These are phyloP conservation scores for Emberiza fucata DNA, from an alignment of 2,113 vertebrate genomes.

Conservation along the genomic window DNA sequence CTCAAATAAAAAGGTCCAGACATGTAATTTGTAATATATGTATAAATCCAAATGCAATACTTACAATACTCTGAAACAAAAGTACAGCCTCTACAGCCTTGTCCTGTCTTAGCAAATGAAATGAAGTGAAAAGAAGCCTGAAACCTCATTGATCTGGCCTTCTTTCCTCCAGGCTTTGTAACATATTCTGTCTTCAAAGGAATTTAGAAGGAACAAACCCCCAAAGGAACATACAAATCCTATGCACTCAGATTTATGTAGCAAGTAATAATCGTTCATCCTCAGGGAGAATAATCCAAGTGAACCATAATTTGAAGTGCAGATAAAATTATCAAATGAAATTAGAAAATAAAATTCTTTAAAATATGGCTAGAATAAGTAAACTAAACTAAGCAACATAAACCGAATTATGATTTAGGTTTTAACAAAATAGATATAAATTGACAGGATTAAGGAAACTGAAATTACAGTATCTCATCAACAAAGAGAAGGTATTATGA, in stretches of 20 bases:
- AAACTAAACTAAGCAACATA: not conserved
- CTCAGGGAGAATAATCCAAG: not conserved
- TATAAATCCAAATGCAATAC: not conserved
- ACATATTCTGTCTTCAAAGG: not conserved
- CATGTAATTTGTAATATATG: not conserved
- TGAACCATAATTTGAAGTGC: not conserved
- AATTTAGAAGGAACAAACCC: not conserved
- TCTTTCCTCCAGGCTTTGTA: not conserved
- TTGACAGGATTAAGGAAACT: not conserved
- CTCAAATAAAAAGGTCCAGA: not conserved
- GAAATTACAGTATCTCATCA: not conserved
- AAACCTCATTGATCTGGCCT: not conserved
- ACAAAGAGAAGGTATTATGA: not conserved
- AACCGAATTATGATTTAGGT: not conserved
- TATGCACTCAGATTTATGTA: not conserved
- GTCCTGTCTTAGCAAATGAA: not conserved
- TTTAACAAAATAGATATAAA: not conserved
- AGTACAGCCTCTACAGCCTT: not conserved
- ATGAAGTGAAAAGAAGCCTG: not conserved
- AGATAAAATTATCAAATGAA: not conserved
- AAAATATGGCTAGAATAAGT: not conserved
- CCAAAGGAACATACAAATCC: not conserved
- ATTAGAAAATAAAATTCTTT: not conserved
- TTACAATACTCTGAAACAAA: not conserved
- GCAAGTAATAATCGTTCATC: not conserved